phyloP scores from a whole-genome alignment of 2,888 invertebrate genomes.

The Macrosoma leucophasiata region DNA sequence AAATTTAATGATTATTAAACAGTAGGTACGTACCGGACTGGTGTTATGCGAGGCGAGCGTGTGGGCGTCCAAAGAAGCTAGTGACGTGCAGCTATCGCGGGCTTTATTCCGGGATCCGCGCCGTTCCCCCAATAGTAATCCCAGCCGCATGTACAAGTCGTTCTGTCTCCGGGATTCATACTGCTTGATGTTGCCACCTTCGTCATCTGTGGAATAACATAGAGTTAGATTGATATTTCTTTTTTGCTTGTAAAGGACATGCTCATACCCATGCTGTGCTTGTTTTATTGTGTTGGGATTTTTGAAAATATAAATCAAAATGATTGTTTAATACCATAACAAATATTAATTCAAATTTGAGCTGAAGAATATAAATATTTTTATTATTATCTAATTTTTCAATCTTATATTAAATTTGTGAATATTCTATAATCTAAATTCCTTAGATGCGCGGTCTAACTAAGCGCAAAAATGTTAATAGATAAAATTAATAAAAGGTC shows the following conservation, averaged over 20 bases:
- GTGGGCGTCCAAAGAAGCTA: constrained; percentile 78
- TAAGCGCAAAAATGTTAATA: too few relatives aligned
- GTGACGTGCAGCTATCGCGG: constrained; percentile 66
- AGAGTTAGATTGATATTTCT: background rate
- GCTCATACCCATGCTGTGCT: constrained; percentile 9
- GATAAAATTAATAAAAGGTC: too few relatives aligned
- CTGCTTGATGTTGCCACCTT: constrained; percentile 81
- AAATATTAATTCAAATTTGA: too few relatives aligned
- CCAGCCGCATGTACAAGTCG: constrained; percentile 88
- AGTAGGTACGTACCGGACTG: constrained; percentile 81
- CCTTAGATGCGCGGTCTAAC: too few relatives aligned
- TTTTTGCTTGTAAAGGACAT: constrained; percentile 4
- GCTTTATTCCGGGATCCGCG: constrained; percentile 69
- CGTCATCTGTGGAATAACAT: constrained; percentile 76
- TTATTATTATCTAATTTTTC: too few relatives aligned
- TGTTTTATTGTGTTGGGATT: too few relatives aligned
- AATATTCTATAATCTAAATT: too few relatives aligned
- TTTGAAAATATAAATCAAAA: too few relatives aligned
- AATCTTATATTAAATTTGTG: too few relatives aligned
- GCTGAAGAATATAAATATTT: too few relatives aligned
- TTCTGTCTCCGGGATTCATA: constrained; percentile 75
- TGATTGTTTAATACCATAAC: too few relatives aligned
- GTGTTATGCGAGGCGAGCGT: constrained; percentile 87
- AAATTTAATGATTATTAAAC: too few relatives aligned
- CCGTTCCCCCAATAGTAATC: constrained; percentile 85